Percentiles rank a stretch among this genome's conserved stretches.
These are phyloP conservation scores for Colletes gigas DNA, from an alignment of 1,140 invertebrate genomes.

Conservation along the genomic window DNA sequence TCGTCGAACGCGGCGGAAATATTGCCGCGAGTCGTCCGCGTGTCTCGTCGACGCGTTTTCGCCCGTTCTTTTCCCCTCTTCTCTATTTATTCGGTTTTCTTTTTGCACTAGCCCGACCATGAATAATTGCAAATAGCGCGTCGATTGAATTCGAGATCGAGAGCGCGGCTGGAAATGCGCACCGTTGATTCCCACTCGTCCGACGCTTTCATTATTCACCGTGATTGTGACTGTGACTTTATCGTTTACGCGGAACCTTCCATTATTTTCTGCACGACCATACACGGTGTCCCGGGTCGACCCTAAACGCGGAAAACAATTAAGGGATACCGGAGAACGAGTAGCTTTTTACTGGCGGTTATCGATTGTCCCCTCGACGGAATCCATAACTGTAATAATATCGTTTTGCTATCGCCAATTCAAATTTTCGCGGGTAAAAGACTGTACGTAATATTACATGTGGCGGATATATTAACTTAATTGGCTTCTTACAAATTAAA, in stretches of 20 bases:
- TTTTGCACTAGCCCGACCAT: not conserved
- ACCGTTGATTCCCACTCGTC: not conserved
- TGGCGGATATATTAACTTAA: no score
- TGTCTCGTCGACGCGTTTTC: no score
- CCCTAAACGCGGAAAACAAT: not conserved
- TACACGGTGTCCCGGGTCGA: not conserved
- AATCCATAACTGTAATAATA: no score
- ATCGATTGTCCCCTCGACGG: no score
- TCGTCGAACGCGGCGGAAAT: no score
- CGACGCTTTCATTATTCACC: constrained; percentile 14
- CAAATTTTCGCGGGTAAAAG: no score
- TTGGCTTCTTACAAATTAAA: no score
- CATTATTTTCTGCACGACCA: not conserved
- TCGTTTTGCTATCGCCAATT: no score
- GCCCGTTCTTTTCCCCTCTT: no score
- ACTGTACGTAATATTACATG: no score
- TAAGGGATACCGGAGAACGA: not conserved
- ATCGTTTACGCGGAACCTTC: not conserved
- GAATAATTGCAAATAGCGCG: constrained; percentile 14
- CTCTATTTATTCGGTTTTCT: not conserved
- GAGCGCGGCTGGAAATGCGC: constrained; percentile 2
- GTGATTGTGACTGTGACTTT: not conserved
- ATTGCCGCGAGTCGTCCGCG: no score
- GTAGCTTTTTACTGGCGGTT: not conserved
- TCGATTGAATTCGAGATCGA: constrained; percentile 11